phyloP scores from a whole-genome alignment of 2,113 vertebrate genomes.

The Excalfactoria chinensis region DNA sequence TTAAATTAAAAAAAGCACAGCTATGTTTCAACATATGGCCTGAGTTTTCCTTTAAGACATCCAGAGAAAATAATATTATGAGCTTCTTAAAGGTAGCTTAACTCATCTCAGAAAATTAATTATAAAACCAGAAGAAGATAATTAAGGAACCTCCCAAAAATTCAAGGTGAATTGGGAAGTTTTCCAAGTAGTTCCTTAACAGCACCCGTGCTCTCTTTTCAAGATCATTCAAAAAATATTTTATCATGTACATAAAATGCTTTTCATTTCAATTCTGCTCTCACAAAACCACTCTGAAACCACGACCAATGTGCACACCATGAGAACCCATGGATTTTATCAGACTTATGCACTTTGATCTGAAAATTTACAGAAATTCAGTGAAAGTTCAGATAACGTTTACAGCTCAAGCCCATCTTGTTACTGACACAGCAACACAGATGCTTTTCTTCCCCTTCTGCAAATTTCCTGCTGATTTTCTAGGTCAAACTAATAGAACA shows the following conservation, averaged over 20 bases:
- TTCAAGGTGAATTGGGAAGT: not conserved
- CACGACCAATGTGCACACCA: not conserved
- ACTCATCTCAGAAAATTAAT: fast-evolving
- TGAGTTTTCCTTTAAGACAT: not conserved
- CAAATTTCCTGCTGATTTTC: not conserved
- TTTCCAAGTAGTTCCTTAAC: not conserved
- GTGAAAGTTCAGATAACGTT: not conserved
- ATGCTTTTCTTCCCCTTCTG: not conserved
- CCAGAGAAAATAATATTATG: not conserved
- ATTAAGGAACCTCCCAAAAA: not conserved
- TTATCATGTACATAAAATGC: not conserved
- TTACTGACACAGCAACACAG: not conserved
- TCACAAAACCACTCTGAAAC: not conserved
- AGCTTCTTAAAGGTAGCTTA: not conserved
- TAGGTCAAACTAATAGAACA: not conserved
- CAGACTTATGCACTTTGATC: not conserved
- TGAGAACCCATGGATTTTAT: not conserved
- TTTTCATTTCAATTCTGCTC: not conserved
- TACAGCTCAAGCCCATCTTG: not conserved
- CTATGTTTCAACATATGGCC: not conserved
- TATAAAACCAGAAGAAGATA: not conserved
- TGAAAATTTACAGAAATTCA: not conserved
- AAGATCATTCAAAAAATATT: not conserved
- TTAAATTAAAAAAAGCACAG: not conserved
- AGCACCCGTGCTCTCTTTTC: not conserved